Base-by-base conservation (phyloP, 2,888 invertebrate genomes). In the Eupithecia abbreviata region DNA sequence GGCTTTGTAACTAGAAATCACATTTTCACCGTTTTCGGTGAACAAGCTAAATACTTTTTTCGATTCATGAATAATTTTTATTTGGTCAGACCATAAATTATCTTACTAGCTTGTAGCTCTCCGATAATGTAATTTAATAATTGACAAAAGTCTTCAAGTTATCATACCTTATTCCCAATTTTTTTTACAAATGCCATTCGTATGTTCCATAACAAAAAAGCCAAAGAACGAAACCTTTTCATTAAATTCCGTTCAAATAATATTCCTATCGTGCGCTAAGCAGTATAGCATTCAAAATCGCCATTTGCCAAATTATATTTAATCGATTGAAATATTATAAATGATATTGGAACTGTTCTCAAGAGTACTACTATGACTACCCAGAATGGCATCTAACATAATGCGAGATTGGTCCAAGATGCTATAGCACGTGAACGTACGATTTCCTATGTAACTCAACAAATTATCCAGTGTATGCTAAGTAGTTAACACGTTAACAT, bases 401-500 rank as follows among this genome's bases (percentile, higher is more conserved):
- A 58, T 55, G 5, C 51, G 15, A 51, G n/a, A 58, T 58, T 58
- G 55, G 55, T 62, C 30, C 30, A 18, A 30, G 30, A 62, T 30
- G 30, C 55, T 18, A 58, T 18, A 55, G 62, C 30, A 62, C 30
- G 5, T n/a, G 15, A 2, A 43, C 42, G 7, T 65, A 66, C 42
- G 9, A 43, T 66, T 73, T 78, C 73, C 69, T 78, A 62, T 76
- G 43, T 81, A 72, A 43, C 68, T n/a, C 58, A 43, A 51, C 45
- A 70, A 75, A 80, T 86, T 85, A 82, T 81, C 81, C 81, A 81
- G 79, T 73, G 68, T 69, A 49, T 79, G 85, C 83, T 83, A 83
- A 85, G 81, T 49, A 80, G 72, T 45, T 73, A 70, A 81, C 79
- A 80, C 67, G 67, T 43, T 43, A 67, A 6, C 67, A 43, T 45